Evolutionary conservation across 2,113 vertebrate genomes (phyloP), one percentile per base, ranked within the genome.

Genomic region (Capreolus pygargus): DNA sequence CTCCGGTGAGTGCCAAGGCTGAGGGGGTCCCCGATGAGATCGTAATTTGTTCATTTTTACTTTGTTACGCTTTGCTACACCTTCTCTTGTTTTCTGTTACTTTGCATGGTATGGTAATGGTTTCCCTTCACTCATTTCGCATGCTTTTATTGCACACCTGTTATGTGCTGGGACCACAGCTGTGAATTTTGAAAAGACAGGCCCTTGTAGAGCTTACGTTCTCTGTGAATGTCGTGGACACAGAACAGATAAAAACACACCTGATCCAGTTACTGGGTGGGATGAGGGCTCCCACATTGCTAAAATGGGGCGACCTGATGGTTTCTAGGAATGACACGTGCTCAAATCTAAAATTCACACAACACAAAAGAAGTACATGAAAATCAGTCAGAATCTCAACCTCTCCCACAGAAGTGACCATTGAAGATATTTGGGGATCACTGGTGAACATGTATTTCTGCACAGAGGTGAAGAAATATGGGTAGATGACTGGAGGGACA

Each of bases 1-100:
- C 78, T 99, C 99, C 97, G 99, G 99, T 99, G 98, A 99, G 99
- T 96, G 12, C 15, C 2, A 23, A 0, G 33, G 61, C 30, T 58
- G 0, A 3, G 78, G 14, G 13, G 54, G 52, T 14, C 3, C 27
- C 11, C 3, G 0, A 30, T 0, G 3, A 4, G 57, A 2, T 11
- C 30, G 2, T 4, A 27, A 76, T 54, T 33, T 15, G 39, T 6
- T 52, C 12, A 2, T 10, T 74, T 83, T 8, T 11, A 50, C 11
- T 52, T 85, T 50, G 11, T 43, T 28, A 6, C 7, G 7, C n/a
- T 45, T 54, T 1, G 2, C n/a, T 52, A 6, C 36, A 28, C 3
- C 0, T 39, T 6, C 0, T 23, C 0, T 28, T 23, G 25, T 45
- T 82, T 13, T 14, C 4, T 16, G 0, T 45, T 15, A 1, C 14